Evolutionary conservation across 2,797 vertebrate genomes (phyloP).

Genomic region (Cyprinella venusta): DNA sequence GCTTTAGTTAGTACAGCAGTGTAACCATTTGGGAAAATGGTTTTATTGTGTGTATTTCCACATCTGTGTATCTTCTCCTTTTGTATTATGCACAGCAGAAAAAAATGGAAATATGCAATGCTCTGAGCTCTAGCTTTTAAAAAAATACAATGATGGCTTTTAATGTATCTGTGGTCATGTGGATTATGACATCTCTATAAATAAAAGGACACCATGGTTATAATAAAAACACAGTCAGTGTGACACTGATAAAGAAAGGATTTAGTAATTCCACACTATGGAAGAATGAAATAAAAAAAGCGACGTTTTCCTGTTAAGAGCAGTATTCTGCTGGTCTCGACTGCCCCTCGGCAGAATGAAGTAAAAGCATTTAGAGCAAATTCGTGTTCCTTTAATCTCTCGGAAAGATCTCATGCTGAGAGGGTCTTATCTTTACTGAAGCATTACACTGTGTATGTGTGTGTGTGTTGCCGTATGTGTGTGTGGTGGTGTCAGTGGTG

Average conservation of each 20-base stretch:
- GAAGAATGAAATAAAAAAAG: conserved; percentile 36
- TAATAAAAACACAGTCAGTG: conserved; percentile 20
- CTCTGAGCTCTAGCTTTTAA: neutral
- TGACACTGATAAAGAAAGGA: conserved; percentile 13
- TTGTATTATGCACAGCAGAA: neutral
- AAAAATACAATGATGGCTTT: neutral
- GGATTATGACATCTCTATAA: conserved; percentile 28
- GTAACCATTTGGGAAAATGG: conserved; percentile 8
- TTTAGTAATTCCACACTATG: conserved; percentile 45
- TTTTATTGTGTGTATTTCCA: conserved; percentile 24
- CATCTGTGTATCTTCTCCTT: neutral
- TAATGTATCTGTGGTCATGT: conserved; percentile 4
- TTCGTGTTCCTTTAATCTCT: conserved; percentile 38
- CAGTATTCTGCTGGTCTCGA: conserved; percentile 14
- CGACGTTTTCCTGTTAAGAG: neutral
- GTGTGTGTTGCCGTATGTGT: conserved; percentile 45
- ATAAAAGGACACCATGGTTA: conserved; percentile 24
- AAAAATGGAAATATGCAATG: neutral
- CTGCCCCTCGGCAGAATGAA: neutral
- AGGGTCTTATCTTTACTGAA: conserved; percentile 9
- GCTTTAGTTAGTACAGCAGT: neutral
- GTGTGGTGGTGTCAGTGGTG: neutral
- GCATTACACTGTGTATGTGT: conserved; percentile 50
- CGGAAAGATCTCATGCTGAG: conserved; percentile 4
- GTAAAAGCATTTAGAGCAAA: conserved; percentile 36